Percentiles rank a stretch among this genome's conserved stretches.
Evolutionary conservation across 2,797 vertebrate species (phyloP).

Genomic region (Iguana delicatissima): DNA sequence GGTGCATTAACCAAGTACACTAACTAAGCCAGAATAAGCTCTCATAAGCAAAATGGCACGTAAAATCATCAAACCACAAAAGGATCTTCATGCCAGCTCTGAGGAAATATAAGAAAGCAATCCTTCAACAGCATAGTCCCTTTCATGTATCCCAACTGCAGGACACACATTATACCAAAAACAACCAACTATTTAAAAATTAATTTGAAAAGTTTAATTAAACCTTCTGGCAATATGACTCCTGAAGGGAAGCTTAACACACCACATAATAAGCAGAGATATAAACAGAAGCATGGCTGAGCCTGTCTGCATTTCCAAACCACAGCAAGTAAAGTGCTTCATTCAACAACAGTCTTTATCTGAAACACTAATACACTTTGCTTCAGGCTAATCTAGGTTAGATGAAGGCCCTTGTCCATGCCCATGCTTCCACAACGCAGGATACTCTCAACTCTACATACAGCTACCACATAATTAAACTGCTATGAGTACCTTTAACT

Average conservation of each 20-base stretch:
- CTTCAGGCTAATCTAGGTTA: background rate
- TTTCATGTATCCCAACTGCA: background rate
- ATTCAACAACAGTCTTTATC: background rate
- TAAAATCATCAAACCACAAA: background rate
- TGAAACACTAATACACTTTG: background rate
- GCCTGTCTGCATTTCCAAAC: background rate
- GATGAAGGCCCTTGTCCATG: background rate
- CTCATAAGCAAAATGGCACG: background rate
- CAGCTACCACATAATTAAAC: background rate
- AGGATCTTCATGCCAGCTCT: background rate
- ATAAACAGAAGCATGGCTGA: background rate
- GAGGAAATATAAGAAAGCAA: too few relatives aligned
- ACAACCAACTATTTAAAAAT: background rate
- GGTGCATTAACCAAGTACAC: constrained; percentile 58
- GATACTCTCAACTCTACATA: background rate
- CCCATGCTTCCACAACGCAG: background rate
- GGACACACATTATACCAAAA: background rate
- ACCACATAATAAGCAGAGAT: background rate
- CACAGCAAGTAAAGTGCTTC: background rate
- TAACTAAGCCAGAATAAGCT: constrained; percentile 8
- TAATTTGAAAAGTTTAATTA: background rate
- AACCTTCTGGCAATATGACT: background rate
- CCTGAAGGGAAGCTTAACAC: background rate
- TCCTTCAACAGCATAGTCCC: background rate
- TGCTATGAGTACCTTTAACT: background rate